Evolutionary conservation across 2,888 invertebrate genomes (phyloP).

Genomic region (Thecocarcelia acutangulata): DNA sequence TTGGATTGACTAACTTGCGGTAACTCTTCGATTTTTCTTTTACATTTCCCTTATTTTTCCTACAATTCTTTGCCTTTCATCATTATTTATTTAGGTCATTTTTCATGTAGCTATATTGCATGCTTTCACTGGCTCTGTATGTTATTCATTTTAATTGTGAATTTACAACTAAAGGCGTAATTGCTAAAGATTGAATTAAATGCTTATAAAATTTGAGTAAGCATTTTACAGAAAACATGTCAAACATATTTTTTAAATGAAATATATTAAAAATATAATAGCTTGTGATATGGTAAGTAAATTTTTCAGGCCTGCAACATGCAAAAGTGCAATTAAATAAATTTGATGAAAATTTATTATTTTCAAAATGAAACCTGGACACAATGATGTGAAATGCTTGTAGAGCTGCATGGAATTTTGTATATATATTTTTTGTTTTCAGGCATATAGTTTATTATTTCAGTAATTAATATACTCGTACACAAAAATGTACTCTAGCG

Average conservation of each 20-base stretch:
- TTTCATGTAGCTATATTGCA: slow-evolving; percentile 11
- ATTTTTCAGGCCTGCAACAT: slow-evolving; percentile 25
- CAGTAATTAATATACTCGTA: too few relatives aligned
- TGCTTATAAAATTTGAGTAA: slow-evolving; percentile 35
- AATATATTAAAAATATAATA: slow-evolving; percentile 14
- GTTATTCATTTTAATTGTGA: slow-evolving; percentile 55
- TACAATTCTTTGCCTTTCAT: neutral
- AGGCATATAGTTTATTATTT: too few relatives aligned
- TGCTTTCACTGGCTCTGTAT: slow-evolving; percentile 31
- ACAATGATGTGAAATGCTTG: too few relatives aligned
- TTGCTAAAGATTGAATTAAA: slow-evolving; percentile 64
- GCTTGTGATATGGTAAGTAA: neutral
- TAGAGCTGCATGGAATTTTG: too few relatives aligned
- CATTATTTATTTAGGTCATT: neutral
- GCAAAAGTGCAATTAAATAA: slow-evolving; percentile 56
- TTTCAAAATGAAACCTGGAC: neutral
- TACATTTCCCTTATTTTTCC: neutral
- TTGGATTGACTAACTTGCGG: too few relatives aligned
- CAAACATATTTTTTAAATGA: neutral
- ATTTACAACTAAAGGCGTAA: slow-evolving; percentile 56
- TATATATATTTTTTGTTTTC: too few relatives aligned
- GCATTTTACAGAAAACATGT: slow-evolving; percentile 25
- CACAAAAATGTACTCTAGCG: too few relatives aligned
- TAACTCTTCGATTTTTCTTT: too few relatives aligned
- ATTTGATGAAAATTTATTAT: slow-evolving; percentile 11